Evolutionary conservation across 1,140 invertebrate genomes (phyloP), one percentile per base, ranked within the genome.

Genomic region (Papilio glaucus): DNA sequence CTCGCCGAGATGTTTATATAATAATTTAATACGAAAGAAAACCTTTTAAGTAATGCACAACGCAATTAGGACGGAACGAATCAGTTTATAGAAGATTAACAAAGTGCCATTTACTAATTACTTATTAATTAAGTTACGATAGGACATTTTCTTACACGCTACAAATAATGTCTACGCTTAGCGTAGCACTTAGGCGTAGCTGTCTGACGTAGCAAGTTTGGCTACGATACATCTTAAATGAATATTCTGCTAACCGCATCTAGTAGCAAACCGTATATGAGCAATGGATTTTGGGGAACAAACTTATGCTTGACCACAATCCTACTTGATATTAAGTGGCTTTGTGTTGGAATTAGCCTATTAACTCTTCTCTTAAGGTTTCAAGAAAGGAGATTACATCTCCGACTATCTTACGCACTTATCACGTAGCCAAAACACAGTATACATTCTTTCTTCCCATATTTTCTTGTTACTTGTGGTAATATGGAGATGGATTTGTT

Each of bases 1-100:
- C 33, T 29, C 41, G 65, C 24, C 45, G 45, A 69, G 67, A 69
- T 69, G 42, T 69, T 69, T 69, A 53, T 69, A 49, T 53, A 53
- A 53, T 69, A 49, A 69, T 53, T 53, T 39, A 53, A 69, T 69
- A 62, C 49, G 49, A 57, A 57, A 57, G 49, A 57, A 57, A 57
- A 57, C 49, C 49, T 57, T 57, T 57, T 57, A 57, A 57, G 21
- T 57, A 26, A 57, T 26, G 18, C 49, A 57, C 21, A 57, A 57
- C 49, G 24, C 49, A 26, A 57, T 57, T 57, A 57, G 21, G 49
- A 10, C 24, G 49, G 1, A 57, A 33, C 29, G 29, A 57, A 26
- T 57, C 21, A 12, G 49, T 57, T 57, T 26, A 57, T 26, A 57
- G 49, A 26, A 57, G 24, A 57, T 57, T 57, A 26, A 57, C 21